Evolutionary conservation across 2,888 invertebrate species (phyloP), one percentile per base, ranked within the genome.

Genomic region (Oligia strigilis): DNA sequence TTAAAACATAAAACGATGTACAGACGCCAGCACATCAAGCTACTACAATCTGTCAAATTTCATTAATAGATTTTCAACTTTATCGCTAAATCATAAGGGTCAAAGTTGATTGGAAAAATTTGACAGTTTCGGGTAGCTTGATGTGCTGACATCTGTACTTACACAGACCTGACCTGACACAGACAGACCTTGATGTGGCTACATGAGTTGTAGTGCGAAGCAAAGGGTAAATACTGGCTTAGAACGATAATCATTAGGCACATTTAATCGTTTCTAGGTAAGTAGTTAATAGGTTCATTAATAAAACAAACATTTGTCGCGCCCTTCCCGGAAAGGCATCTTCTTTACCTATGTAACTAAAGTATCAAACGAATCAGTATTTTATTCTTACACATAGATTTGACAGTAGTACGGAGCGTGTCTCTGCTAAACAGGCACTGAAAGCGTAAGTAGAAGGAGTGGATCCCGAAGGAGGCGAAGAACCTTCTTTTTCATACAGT

Each of bases 161-260:
- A 29, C 29, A 29, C 29, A 29, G 29, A 29, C 29, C 29, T 29
- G 29, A 29, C 29, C 29, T 29, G 29, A 29, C 29, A 29, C 36
- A 36, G 36, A 4, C 29, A 49, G 3, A 46, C 80, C 13, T 62
- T 36, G 29, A 43, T 19, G n/a, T 62, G 36, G 14, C 43, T 36
- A 43, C 52, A 52, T 8, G 1, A 29, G 29, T 29, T 29, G 29
- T 29, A 29, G 29, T 85, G 43, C 60, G 40, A 71, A 55, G 29
- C 69, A 43, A 58, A 67, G 70, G 13, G 49, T 64, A 62, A 80
- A 52, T 80, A 76, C 72, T 62, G 36, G 75, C 58, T 76, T 11
- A 23, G 36, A 19, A 64, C 19, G 13, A 55, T 66, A 76, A 84
- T 73, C 58, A 80, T 66, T 58, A 43, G 1, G 23, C n/a, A 29